Evolutionary conservation across 2,113 vertebrate species (phyloP).

Genomic region (Typhlomys cinereus): DNA sequence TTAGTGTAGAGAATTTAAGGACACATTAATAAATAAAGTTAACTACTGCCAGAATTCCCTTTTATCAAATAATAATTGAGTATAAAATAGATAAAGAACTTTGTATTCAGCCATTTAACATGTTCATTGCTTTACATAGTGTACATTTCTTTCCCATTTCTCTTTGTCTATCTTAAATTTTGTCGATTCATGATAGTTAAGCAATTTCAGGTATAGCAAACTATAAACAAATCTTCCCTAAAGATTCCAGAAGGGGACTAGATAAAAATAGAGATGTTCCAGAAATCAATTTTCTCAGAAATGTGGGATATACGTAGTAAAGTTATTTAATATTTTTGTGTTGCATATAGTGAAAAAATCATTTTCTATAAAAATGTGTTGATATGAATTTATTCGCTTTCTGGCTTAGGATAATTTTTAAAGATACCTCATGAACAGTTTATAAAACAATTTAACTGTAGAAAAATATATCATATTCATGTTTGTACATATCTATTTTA

Average conservation of each 20-base stretch:
- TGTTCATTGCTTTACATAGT: neutral
- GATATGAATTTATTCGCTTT: neutral
- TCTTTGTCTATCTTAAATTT: slow-evolving; percentile 36
- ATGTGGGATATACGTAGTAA: neutral
- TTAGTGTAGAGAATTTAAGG: neutral
- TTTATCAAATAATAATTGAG: neutral
- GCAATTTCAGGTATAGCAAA: slow-evolving; percentile 66
- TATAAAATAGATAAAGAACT: neutral
- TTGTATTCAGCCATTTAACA: neutral
- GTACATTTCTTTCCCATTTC: slow-evolving; percentile 41
- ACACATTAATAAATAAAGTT: neutral
- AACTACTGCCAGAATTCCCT: neutral
- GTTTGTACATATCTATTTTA: neutral
- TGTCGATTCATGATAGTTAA: slow-evolving; percentile 62
- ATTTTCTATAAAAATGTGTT: neutral
- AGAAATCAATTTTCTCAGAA: neutral
- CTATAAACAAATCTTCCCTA: slow-evolving; percentile 60
- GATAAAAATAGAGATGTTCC: slow-evolving; percentile 38
- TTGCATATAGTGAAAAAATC: neutral
- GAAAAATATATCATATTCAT: neutral
- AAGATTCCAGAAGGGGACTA: slow-evolving; percentile 52
- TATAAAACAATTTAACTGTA: neutral
- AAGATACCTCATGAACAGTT: neutral
- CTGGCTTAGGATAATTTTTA: neutral
- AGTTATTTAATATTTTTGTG: neutral